A percentile compares a stretch with the other conserved stretches of the same genome.
Conservation (phyloP, 1,140 invertebrate genomes). For the Ladona fulva region DNA sequence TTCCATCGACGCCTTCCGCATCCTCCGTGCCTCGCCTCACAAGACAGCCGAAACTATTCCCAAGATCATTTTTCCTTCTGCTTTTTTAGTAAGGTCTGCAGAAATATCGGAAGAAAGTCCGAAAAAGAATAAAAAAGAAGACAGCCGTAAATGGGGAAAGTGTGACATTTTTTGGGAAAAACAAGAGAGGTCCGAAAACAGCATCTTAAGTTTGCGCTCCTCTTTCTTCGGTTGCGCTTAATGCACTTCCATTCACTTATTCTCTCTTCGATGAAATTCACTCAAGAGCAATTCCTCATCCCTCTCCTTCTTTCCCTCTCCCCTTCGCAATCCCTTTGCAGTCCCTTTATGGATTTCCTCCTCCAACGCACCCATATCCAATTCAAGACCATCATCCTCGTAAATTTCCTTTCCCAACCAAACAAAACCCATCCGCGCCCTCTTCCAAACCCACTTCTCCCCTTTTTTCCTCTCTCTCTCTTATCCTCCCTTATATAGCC, state of each 20-base stretch:
- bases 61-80: neutral
- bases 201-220: too few relatives aligned
- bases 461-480: too few relatives aligned
- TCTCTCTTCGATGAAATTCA: too few relatives aligned
- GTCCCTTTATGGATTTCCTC: neutral
- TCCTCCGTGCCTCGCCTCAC: neutral
- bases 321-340: neutral
- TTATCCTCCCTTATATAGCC: too few relatives aligned
- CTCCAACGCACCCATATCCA: neutral
- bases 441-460: neutral
- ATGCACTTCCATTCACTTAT: too few relatives aligned
- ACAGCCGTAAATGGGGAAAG: too few relatives aligned
- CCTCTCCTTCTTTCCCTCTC: neutral
- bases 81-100: neutral
- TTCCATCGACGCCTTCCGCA: neutral
- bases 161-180: too few relatives aligned
- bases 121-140: too few relatives aligned
- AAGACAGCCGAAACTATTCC: neutral
- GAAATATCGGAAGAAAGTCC: neutral
- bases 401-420: neutral
- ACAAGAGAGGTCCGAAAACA: too few relatives aligned
- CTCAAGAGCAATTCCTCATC: too few relatives aligned
- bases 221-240: too few relatives aligned
- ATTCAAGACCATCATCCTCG: neutral
- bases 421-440: neutral